Conservation (phyloP, 2,113 vertebrate genomes). For the Eurystomus gularis region DNA sequence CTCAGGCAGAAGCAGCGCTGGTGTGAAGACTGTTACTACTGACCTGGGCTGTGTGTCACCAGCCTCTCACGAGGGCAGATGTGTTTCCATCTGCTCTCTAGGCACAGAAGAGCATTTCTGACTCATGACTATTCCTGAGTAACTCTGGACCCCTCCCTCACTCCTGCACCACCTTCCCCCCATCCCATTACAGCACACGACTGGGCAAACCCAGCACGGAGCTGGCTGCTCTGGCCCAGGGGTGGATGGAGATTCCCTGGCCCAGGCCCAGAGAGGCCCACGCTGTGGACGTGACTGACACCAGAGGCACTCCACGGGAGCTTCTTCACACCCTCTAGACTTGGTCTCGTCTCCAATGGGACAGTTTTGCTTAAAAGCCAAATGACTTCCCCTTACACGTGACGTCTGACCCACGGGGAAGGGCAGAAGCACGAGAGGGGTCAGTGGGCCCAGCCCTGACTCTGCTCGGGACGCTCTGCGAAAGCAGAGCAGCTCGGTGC, state of each 20-base stretch:
- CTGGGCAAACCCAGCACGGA: neutral
- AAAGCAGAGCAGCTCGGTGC: neutral
- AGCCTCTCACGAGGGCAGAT: rapidly evolving
- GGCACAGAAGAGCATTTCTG: neutral
- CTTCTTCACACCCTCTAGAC: neutral
- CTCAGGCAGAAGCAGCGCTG: neutral
- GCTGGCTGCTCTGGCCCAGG: neutral
- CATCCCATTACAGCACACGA: neutral
- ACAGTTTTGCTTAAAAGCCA: neutral
- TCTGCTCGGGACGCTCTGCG: neutral
- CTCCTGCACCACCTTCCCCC: neutral
- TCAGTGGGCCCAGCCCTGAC: neutral
- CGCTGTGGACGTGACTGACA: neutral
- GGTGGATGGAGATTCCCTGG: neutral
- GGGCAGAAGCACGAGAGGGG: neutral
- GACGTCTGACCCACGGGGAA: neutral
- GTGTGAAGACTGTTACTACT: rapidly evolving
- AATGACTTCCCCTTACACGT: neutral
- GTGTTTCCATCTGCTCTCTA: neutral
- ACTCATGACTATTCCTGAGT: neutral
- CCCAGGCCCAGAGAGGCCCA: neutral
- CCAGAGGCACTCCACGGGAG: neutral
- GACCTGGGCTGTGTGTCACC: neutral
- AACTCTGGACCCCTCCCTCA: neutral
- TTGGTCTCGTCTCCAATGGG: neutral